Evolutionary conservation across 2,888 invertebrate genomes (phyloP).

Genomic region (Noctua pronuba): DNA sequence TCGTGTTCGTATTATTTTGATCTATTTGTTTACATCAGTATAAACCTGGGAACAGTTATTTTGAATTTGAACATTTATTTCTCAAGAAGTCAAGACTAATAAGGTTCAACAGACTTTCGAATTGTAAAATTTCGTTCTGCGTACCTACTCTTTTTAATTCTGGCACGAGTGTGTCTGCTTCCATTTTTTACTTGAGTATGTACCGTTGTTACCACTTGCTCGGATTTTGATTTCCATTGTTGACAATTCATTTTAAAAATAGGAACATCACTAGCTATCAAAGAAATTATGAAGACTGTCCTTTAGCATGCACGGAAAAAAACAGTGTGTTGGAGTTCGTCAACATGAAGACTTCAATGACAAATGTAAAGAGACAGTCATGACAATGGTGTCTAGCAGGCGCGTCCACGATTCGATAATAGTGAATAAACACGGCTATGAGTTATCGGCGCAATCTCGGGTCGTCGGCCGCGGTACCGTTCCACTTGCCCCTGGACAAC

Average conservation of each 20-base stretch:
- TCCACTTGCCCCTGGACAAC: constrained; percentile 88
- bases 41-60: constrained; percentile 56
- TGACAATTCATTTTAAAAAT: constrained; percentile 26
- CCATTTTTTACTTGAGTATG: constrained; percentile 37
- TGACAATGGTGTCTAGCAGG: constrained; percentile 66
- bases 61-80: constrained; percentile 38
- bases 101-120: constrained; percentile 53
- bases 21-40: constrained; percentile 66
- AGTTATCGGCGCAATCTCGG: constrained; percentile 88
- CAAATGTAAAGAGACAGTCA: constrained; percentile 65
- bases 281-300: constrained; percentile 38
- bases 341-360: constrained; percentile 65
- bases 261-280: constrained; percentile 18
- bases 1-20: constrained; percentile 68
- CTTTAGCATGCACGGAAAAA: constrained; percentile 36
- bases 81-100: constrained; percentile 36
- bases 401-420: constrained; percentile 79
- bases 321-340: constrained; percentile 61
- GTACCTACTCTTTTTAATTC: constrained; percentile 39
- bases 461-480: constrained; percentile 90
- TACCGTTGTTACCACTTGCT: constrained; percentile 48
- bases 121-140: constrained; percentile 29
- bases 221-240: constrained; percentile 42
- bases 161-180: constrained; percentile 37
- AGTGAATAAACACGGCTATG: constrained; percentile 89